Conservation (phyloP, 2,797 vertebrate species). For the Xenentodon cancila region DNA sequence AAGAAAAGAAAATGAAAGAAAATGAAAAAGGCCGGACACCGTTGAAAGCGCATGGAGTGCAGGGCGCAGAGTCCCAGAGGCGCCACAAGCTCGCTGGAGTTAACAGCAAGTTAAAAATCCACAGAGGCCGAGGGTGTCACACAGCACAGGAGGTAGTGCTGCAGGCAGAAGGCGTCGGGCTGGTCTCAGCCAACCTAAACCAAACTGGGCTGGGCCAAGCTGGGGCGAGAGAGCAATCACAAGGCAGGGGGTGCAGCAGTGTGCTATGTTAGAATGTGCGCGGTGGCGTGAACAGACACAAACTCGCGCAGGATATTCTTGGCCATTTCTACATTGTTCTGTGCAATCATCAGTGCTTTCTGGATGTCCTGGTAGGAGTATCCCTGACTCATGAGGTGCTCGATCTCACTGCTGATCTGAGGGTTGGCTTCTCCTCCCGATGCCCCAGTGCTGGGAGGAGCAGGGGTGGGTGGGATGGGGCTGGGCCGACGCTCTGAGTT, state of each 20-base stretch:
- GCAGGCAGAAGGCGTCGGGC: conserved; percentile 54
- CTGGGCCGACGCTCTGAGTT: conserved; percentile 91
- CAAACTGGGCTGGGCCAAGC: conserved; percentile 59
- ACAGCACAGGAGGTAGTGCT: conserved; percentile 59
- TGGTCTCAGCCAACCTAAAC: conserved; percentile 48
- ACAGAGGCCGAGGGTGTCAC: conserved; percentile 52
- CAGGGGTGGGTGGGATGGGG: conserved; percentile 64
- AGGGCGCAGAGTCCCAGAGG: conserved; percentile 59
- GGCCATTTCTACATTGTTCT: conserved; percentile 99
- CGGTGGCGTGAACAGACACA: conserved; percentile 91
- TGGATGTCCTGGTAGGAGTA: conserved; percentile 99
- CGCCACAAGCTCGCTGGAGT: conserved; percentile 54
- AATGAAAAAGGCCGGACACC: conserved; percentile 53
- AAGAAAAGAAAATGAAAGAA: too few species aligned
- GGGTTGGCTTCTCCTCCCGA: conserved; percentile 71
- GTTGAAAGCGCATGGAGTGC: conserved; percentile 74
- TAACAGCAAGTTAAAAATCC: conserved; percentile 62
- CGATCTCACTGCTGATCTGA: conserved; percentile 93
- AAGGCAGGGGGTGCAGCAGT: conserved; percentile 25
- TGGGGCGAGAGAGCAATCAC: conserved; percentile 52
- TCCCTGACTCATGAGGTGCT: conserved; percentile 95
- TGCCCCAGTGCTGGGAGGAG: conserved; percentile 21
- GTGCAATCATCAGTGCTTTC: conserved; percentile 97
- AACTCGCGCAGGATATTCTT: conserved; percentile 98
- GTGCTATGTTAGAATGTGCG: conserved; percentile 94